A percentile compares a stretch with the other conserved stretches of the same genome.
Evolutionary conservation across 2,888 invertebrate genomes (phyloP).

Genomic region (Entomobrya proxima): DNA sequence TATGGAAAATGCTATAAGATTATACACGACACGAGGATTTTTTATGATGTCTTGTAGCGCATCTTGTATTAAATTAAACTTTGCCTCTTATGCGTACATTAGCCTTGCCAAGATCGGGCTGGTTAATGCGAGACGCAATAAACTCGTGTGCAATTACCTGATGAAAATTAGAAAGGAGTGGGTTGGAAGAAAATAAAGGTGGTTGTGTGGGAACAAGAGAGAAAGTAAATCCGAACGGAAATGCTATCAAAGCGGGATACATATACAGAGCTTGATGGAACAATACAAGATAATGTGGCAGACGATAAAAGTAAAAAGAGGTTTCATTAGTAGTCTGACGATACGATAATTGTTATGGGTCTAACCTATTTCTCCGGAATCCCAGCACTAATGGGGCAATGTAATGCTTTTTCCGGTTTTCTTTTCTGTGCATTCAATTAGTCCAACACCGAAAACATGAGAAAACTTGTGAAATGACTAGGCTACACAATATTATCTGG

Average conservation of each 20-base stretch:
- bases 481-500: too few relatives aligned
- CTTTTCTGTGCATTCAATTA: not conserved
- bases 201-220: not conserved
- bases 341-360: conserved; percentile 28
- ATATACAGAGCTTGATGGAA: not conserved
- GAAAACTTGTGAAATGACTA: not conserved
- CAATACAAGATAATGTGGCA: not conserved
- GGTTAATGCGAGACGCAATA: not conserved
- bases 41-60: not conserved
- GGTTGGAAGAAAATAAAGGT: not conserved
- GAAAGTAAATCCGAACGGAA: not conserved
- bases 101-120: not conserved
- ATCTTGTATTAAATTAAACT: conserved; percentile 1
- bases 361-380: conserved; percentile 7
- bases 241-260: not conserved
- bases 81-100: conserved; percentile 4
- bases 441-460: too few relatives aligned
- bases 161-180: conserved; percentile 11
- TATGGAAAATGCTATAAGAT: not conserved
- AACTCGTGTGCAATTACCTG: conserved; percentile 28
- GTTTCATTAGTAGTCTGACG: not conserved
- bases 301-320: not conserved
- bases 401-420: not conserved
- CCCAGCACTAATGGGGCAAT: not conserved
- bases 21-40: not conserved